Evolutionary conservation across 2,797 vertebrate genomes (phyloP), one percentile per base, ranked within the genome.

Genomic region (Thunnus albacares): DNA sequence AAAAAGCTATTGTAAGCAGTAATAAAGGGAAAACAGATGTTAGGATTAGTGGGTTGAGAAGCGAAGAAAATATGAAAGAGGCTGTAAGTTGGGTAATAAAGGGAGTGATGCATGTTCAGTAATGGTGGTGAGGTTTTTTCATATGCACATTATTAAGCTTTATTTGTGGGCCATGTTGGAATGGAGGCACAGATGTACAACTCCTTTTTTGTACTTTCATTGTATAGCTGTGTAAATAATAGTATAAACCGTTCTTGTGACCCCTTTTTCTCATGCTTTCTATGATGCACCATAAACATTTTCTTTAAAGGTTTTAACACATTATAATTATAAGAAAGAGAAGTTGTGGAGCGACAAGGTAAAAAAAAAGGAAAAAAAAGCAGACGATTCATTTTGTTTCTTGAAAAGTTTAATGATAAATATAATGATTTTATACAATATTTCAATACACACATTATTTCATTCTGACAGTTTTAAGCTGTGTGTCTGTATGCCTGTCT

Each of bases 391-490:
- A 60, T 74, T 84, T 84, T 82, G 72, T 91, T 93, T 92, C 90
- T 90, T 92, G 89, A 91, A 94, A 92, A 91, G 90, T 95, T 96
- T 95, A 96, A 95, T 96, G 94, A 95, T 95, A 95, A 95, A 96
- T 95, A 94, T 93, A 92, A 92, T 91, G 85, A 92, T 92, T 95
- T 95, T 92, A 91, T 95, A 95, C 93, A 95, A 85, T 92, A 95
- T 93, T 91, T 91, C 79, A 93, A 93, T 89, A 91, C 92, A 94
- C 90, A 94, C 86, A 87, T 89, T 81, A 67, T 88, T 89, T 90
- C 69, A 89, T 87, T 90, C 80, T 71, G 86, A 89, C 83, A 85
- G 86, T 85, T 83, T 84, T 53, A 69, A 57, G 75, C 63, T 78
- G 78, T 89, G 76, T 85, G 80, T 91, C 77, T 88, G 82, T 74